A percentile compares a stretch with the other conserved stretches of the same genome.
Evolutionary conservation across 2,113 vertebrate species (phyloP).

Genomic region (Setophaga kirtlandii): DNA sequence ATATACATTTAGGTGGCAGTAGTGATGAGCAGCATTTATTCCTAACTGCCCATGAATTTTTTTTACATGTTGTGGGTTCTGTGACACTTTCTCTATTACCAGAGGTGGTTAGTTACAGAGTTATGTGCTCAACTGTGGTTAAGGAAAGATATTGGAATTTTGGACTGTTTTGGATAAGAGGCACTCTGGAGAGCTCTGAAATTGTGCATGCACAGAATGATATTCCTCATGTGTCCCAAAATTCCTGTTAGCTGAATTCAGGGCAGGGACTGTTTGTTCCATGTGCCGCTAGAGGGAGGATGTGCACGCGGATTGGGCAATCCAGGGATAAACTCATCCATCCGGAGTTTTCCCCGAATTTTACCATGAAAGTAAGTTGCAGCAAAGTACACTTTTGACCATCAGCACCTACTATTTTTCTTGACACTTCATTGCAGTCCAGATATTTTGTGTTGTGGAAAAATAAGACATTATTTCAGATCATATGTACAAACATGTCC

Average conservation of each 20-base stretch:
- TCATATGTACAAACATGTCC: accelerated
- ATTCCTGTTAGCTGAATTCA: neutral
- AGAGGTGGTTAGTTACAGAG: neutral
- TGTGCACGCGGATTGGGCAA: neutral
- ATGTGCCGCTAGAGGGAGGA: conserved; percentile 40
- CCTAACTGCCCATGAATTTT: neutral
- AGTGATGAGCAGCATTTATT: neutral
- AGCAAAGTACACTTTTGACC: neutral
- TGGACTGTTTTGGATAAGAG: neutral
- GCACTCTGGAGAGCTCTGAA: neutral
- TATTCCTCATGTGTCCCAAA: neutral
- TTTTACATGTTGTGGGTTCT: neutral
- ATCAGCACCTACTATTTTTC: neutral
- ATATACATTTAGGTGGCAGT: neutral
- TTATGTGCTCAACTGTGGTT: neutral
- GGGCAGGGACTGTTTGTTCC: neutral
- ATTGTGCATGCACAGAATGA: neutral
- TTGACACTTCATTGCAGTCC: neutral
- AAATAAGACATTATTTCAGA: neutral
- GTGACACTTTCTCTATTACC: neutral
- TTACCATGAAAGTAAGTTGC: neutral
- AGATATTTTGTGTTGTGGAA: neutral
- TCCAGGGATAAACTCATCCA: neutral
- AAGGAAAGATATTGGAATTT: neutral
- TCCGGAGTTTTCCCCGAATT: neutral